A percentile compares a stretch with the other conserved stretches of the same genome.
Conservation (phyloP, 2,888 invertebrate species). For the Leuctra nigra region DNA sequence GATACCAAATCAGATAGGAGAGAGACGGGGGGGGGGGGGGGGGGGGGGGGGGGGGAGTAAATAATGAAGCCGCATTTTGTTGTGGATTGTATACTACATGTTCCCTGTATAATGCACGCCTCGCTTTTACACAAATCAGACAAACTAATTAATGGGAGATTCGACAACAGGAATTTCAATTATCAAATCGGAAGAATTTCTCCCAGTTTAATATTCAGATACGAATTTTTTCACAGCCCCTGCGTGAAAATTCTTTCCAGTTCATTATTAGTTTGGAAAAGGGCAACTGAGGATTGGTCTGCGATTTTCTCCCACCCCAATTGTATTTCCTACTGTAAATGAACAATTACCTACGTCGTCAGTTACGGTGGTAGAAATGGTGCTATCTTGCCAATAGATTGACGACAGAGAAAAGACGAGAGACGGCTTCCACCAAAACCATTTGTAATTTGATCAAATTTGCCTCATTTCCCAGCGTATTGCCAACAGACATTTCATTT, state of each 20-base stretch:
- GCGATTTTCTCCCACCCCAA: too few relatives aligned
- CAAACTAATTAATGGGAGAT: conserved; percentile 6
- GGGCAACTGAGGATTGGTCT: too few relatives aligned
- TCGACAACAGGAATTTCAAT: conserved; percentile 13
- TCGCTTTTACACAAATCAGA: not conserved
- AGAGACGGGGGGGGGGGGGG: too few relatives aligned
- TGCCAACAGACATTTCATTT: conserved; percentile 10
- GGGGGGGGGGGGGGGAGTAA: too few relatives aligned
- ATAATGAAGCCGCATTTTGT: too few relatives aligned
- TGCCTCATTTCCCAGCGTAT: not conserved
- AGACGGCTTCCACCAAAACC: conserved; percentile 11
- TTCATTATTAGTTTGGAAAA: conserved; percentile 1
- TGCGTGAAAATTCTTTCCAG: conserved; percentile 4
- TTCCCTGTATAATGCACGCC: too few relatives aligned
- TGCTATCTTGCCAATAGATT: not conserved
- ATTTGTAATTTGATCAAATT: conserved; percentile 24
- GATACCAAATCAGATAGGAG: too few relatives aligned
- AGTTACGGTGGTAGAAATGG: too few relatives aligned
- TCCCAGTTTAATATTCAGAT: conserved; percentile 7
- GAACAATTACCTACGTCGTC: too few relatives aligned
- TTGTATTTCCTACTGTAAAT: too few relatives aligned
- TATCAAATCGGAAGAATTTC: conserved; percentile 11
- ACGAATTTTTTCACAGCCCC: conserved; percentile 4
- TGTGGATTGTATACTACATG: too few relatives aligned
- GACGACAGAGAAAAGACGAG: conserved; percentile 2